A percentile compares a stretch with the other conserved stretches of the same genome.
Conservation (phyloP, 1,140 invertebrate genomes). For the Brachionus asplanchnoidis region DNA sequence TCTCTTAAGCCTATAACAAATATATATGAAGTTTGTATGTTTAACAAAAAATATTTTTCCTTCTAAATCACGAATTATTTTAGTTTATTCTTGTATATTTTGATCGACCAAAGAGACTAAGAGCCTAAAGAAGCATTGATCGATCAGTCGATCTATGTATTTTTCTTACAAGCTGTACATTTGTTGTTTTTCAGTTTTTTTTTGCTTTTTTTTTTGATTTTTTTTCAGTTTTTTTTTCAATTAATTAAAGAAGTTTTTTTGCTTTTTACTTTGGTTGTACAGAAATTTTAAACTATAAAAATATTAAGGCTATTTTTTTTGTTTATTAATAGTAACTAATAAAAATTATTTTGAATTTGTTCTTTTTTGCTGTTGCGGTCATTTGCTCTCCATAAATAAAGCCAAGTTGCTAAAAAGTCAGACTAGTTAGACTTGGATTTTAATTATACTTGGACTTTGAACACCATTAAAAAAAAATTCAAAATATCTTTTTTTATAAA, state of each 20-base stretch:
- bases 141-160: neutral
- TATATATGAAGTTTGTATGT: neutral
- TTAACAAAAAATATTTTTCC: neutral
- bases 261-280: neutral
- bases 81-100: neutral
- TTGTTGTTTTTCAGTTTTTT: neutral
- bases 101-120: neutral
- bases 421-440: too few relatives aligned
- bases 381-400: too few relatives aligned
- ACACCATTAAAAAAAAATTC: too few relatives aligned
- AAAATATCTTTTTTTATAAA: too few relatives aligned
- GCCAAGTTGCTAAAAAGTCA: too few relatives aligned
- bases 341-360: neutral
- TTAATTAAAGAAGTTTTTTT: neutral
- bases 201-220: neutral
- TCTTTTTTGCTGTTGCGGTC: neutral
- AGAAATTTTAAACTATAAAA: constrained; percentile 36
- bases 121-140: neutral
- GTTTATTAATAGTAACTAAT: neutral
- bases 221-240: neutral
- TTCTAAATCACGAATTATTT: neutral
- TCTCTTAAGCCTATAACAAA: constrained; percentile 12
- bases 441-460: too few relatives aligned
- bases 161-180: neutral
- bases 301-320: constrained; percentile 1